These are phyloP conservation scores for Poicephalus gulielmi DNA, from an alignment of 2,113 vertebrate genomes.

Conservation along the genomic window DNA sequence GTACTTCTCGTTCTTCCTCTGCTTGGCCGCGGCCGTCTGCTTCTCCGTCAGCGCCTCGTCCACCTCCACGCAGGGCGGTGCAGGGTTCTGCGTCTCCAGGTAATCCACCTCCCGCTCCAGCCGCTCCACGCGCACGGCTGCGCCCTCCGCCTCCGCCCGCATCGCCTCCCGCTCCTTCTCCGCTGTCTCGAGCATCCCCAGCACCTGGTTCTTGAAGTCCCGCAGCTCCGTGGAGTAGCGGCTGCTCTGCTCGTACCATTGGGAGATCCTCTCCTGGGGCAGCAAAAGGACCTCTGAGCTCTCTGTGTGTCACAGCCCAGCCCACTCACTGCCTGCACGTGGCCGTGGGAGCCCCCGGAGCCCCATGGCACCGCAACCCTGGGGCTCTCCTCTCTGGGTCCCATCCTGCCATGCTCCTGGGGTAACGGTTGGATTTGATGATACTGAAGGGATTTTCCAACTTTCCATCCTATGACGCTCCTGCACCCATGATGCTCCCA, in stretches of 20 bases:
- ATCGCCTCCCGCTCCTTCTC: constrained; percentile 81
- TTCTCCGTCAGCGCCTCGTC: constrained; percentile 86
- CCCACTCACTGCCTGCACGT: accelerated
- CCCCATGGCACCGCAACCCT: accelerated
- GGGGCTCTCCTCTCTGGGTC: accelerated
- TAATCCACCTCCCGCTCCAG: constrained; percentile 91
- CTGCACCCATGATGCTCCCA: accelerated
- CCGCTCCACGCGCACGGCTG: constrained; percentile 79
- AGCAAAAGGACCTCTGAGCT: background rate
- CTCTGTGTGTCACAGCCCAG: accelerated
- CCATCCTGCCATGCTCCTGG: background rate
- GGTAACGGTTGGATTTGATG: background rate
- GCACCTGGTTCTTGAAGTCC: constrained; percentile 89
- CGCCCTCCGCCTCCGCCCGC: constrained; percentile 78
- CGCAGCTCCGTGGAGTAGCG: constrained; percentile 86
- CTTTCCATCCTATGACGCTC: background rate
- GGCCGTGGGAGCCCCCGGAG: accelerated
- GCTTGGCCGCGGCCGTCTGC: constrained; percentile 75
- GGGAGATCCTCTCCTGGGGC: constrained; percentile 85
- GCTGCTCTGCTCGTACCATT: constrained; percentile 89
- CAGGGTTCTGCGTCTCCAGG: constrained; percentile 86
- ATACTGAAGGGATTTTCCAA: background rate
- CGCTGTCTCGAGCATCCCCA: constrained; percentile 80
- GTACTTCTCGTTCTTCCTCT: constrained; percentile 84
- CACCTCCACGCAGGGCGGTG: constrained; percentile 83